Conservation (phyloP, 1,140 invertebrate genomes). For the Oryzaephilus surinamensis region DNA sequence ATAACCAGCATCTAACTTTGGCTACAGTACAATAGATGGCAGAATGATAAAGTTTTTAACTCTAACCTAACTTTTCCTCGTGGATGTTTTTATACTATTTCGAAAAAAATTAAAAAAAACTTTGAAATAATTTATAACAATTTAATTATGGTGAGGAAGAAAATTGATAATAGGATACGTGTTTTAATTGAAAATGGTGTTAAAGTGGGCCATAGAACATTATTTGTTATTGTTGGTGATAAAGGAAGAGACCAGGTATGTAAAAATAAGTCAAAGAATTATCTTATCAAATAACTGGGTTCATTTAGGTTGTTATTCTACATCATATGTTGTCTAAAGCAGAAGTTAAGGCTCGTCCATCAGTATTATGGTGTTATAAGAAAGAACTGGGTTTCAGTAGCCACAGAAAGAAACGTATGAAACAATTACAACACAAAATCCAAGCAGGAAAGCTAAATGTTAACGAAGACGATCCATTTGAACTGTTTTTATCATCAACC, state of each 20-base stretch:
- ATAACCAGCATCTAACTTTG: no score
- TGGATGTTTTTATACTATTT: background rate
- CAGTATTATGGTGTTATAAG: constrained; percentile 98
- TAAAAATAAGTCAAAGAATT: background rate
- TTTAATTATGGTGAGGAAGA: constrained; percentile 68
- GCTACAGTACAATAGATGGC: no score
- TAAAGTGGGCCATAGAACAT: constrained; percentile 71
- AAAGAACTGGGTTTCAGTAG: constrained; percentile 92
- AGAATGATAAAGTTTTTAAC: no score
- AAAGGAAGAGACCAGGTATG: constrained; percentile 89
- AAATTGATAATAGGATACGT: constrained; percentile 93
- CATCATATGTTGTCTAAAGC: constrained; percentile 97
- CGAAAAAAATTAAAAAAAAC: background rate
- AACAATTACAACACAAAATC: constrained; percentile 76
- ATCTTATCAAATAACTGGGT: constrained; percentile 12
- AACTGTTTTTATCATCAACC: constrained; percentile 91
- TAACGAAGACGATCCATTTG: constrained; percentile 95
- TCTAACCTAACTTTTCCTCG: no score
- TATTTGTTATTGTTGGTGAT: constrained; percentile 93
- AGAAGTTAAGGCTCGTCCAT: constrained; percentile 80
- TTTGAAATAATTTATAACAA: background rate
- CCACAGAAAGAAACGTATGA: constrained; percentile 89
- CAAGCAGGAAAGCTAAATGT: constrained; percentile 80
- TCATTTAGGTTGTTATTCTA: constrained; percentile 82
- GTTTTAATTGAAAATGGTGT: constrained; percentile 97